Conservation (phyloP, 2,113 vertebrate genomes). For the Gambusia affinis region DNA sequence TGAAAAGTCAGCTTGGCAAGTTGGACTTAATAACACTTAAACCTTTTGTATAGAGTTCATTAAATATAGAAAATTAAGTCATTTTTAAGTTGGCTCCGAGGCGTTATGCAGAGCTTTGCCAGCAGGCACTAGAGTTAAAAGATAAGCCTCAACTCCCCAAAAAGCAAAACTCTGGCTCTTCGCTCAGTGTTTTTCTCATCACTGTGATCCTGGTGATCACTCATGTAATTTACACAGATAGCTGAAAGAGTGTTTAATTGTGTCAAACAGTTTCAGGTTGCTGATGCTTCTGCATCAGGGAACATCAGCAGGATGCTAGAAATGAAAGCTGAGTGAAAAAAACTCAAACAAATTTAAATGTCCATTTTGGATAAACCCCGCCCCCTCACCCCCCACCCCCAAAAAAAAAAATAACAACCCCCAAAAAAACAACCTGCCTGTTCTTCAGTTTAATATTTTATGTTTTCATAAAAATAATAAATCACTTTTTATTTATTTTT, state of each 20-base stretch:
- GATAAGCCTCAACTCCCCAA: neutral
- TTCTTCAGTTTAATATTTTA: too few relatives aligned
- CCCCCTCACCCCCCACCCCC: too few relatives aligned
- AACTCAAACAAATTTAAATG: too few relatives aligned
- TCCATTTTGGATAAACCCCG: too few relatives aligned
- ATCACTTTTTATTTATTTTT: too few relatives aligned
- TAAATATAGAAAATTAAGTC: slow-evolving; percentile 51
- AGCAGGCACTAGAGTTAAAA: slow-evolving; percentile 1
- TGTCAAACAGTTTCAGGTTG: neutral
- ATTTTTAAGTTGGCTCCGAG: slow-evolving; percentile 20
- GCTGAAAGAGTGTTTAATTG: neutral
- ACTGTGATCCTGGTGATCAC: neutral
- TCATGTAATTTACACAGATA: neutral
- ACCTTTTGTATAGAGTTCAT: neutral
- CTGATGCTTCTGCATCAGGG: neutral
- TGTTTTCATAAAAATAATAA: too few relatives aligned
- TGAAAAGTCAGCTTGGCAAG: too few relatives aligned
- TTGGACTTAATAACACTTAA: slow-evolving; percentile 28
- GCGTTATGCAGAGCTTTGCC: slow-evolving; percentile 25
- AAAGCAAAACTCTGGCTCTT: neutral
- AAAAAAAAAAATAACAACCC: too few relatives aligned
- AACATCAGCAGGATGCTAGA: slow-evolving; percentile 1
- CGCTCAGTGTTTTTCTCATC: neutral
- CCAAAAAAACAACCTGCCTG: too few relatives aligned
- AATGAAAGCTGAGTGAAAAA: neutral